Conservation (phyloP, 2,797 vertebrate genomes). For the Chelmon rostratus region DNA sequence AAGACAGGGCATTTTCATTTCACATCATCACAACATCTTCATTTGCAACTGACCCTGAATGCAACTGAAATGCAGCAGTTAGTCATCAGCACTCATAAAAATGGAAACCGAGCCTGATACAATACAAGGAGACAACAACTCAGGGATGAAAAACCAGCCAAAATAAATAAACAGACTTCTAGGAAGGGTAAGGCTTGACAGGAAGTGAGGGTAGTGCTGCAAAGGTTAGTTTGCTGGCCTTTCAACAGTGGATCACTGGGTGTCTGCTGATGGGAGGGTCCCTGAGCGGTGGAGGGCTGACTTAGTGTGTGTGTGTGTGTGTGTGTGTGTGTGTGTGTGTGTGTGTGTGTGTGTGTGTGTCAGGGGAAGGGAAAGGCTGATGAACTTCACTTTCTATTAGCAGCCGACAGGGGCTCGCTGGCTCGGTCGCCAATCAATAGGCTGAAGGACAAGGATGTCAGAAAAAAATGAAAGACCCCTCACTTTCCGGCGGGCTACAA, state of each 20-base stretch:
- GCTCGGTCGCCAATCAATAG: slow-evolving; percentile 86
- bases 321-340: slow-evolving; percentile 37
- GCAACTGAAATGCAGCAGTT: slow-evolving; percentile 6
- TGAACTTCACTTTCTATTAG: slow-evolving; percentile 89
- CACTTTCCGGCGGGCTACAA: slow-evolving; percentile 62
- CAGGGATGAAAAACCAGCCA: slow-evolving; percentile 13
- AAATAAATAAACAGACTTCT: slow-evolving; percentile 51
- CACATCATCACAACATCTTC: not conserved
- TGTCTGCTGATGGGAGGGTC: slow-evolving; percentile 75
- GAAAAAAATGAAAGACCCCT: slow-evolving; percentile 85
- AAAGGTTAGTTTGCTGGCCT: slow-evolving; percentile 84
- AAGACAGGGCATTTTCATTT: not conserved
- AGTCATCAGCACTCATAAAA: slow-evolving; percentile 9
- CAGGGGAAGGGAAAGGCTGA: slow-evolving; percentile 70
- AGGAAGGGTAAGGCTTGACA: slow-evolving; percentile 48
- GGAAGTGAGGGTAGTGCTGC: slow-evolving; percentile 63
- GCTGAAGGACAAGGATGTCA: slow-evolving; percentile 88
- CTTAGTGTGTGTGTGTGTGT: slow-evolving; percentile 38
- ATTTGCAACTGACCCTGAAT: slow-evolving; percentile 42
- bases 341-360: slow-evolving; percentile 43
- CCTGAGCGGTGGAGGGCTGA: slow-evolving; percentile 38
- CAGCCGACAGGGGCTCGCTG: slow-evolving; percentile 76
- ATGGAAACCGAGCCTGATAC: not conserved
- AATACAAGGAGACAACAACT: slow-evolving; percentile 21
- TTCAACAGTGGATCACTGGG: slow-evolving; percentile 79